These are phyloP conservation scores for Hycleus phaleratus DNA, from an alignment of 1,140 invertebrate genomes.

Conservation along the genomic window DNA sequence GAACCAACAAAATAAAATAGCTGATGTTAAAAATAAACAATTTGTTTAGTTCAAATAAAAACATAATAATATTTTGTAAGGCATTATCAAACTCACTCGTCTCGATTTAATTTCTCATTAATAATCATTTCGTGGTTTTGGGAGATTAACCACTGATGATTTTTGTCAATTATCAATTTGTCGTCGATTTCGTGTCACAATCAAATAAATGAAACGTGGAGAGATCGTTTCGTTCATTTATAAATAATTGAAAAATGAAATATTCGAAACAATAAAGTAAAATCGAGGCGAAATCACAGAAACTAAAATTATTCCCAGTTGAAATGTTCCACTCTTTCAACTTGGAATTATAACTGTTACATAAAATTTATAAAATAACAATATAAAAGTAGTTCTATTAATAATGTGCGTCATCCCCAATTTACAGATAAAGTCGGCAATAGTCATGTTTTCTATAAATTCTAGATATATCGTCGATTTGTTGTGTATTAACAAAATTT, in stretches of 20 bases:
- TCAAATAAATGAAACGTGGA: conserved; percentile 9
- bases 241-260: too few relatives aligned
- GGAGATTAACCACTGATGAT: conserved; percentile 13
- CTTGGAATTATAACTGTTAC: neutral
- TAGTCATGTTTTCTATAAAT: neutral
- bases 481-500: neutral
- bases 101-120: conserved; percentile 14
- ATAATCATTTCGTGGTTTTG: conserved; percentile 1
- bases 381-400: neutral
- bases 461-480: neutral
- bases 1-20: conserved; percentile 18
- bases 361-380: neutral
- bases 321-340: neutral
- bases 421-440: neutral
- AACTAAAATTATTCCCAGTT: conserved; percentile 7
- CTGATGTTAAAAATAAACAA: conserved; percentile 19
- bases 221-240: conserved; percentile 16
- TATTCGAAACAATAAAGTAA: neutral
- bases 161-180: too few relatives aligned
- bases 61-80: conserved; percentile 15
- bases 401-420: neutral
- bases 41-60: neutral
- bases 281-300: conserved; percentile 20
- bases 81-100: conserved; percentile 12
- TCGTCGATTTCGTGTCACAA: neutral